These are phyloP conservation scores for Oophaga sylvatica DNA, from an alignment of 2,797 vertebrate species.

Conservation along the genomic window DNA sequence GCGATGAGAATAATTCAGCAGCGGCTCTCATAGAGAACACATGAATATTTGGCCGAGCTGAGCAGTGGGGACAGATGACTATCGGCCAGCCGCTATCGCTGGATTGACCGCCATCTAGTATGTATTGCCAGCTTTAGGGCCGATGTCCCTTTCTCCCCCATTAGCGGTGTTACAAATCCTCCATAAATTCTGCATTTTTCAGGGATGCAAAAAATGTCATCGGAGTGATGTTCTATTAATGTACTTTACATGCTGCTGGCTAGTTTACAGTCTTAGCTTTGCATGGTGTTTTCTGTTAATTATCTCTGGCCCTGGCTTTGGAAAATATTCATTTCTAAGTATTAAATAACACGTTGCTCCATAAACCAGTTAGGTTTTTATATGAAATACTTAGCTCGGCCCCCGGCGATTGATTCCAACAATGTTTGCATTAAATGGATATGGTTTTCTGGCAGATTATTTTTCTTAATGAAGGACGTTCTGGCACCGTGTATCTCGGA, in stretches of 20 bases:
- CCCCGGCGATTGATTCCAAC: background rate
- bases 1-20: no score
- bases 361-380: slow-evolving; percentile 9
- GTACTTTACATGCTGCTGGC: background rate
- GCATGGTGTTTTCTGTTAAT: slow-evolving; percentile 12
- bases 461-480: background rate
- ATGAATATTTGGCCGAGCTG: no score
- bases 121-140: no score
- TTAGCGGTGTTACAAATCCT: background rate
- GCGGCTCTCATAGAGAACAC: no score
- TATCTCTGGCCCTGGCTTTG: background rate
- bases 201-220: background rate
- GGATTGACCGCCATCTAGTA: no score
- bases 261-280: background rate
- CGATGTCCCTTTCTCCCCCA: background rate
- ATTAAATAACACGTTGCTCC: background rate
- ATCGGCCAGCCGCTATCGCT: no score
- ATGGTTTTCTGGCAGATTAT: background rate
- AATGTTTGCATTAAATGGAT: background rate
- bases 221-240: background rate
- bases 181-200: background rate
- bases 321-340: background rate
- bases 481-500: background rate
- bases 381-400: background rate
- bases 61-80: no score